A percentile compares a stretch with the other conserved stretches of the same genome.
phyloP scores from a whole-genome alignment of 2,113 vertebrate genomes.

The Chionomys nivalis region DNA sequence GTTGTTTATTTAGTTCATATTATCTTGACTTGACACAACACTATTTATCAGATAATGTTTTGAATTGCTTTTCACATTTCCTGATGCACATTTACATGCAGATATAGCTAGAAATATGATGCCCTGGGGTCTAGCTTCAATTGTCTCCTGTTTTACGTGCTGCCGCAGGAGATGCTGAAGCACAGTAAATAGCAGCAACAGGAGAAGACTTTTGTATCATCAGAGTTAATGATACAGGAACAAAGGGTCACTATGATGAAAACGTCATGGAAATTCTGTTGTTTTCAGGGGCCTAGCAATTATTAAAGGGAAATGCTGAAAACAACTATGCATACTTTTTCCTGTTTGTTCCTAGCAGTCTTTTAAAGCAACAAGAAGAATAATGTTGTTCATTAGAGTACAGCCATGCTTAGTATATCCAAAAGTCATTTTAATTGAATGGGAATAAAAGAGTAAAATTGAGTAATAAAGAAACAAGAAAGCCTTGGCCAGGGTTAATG shows the following conservation, averaged over 20 bases:
- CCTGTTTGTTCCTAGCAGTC: not conserved
- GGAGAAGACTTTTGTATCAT: not conserved
- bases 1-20: not conserved
- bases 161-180: not conserved
- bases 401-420: constrained; percentile 15
- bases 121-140: not conserved
- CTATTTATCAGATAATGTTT: not conserved
- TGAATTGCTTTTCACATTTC: not conserved
- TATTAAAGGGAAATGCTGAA: constrained; percentile 32
- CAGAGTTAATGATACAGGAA: not conserved
- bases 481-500: not conserved
- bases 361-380: not conserved
- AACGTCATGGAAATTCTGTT: constrained; percentile 27
- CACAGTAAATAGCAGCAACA: not conserved
- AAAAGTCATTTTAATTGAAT: constrained; percentile 64
- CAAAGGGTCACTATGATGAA: not conserved
- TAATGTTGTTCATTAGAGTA: constrained; percentile 59
- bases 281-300: constrained; percentile 43
- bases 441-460: not conserved
- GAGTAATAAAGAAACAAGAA: constrained; percentile 34
- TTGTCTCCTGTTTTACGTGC: not conserved
- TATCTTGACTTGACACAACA: not conserved
- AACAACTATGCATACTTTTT: not conserved
- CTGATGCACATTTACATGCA: not conserved
- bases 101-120: not conserved